Evolutionary conservation across 1,140 invertebrate genomes (phyloP), one percentile per base, ranked within the genome.

Genomic region (Stenopsyche tienmushanensis): DNA sequence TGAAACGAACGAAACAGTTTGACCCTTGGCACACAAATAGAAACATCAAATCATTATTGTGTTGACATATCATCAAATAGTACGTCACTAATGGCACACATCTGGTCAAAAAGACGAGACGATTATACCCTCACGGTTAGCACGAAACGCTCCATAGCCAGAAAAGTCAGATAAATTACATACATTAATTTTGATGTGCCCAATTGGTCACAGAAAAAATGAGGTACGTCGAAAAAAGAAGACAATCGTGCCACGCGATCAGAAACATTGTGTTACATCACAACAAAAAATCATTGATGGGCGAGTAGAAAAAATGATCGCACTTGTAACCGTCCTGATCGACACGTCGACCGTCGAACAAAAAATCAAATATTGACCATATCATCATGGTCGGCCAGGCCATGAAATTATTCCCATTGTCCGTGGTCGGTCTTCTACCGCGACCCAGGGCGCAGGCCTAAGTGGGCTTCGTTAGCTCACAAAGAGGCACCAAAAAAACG

Each of bases 351-450:
- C 17, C 21, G 18, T 18, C 20, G 66, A 67, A 67, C 60, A 67
- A 69, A 69, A 69, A 65, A 62, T 63, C 63, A 69, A 69, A 69
- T 69, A 69, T 69, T 69, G 67, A 69, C 67, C 63, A 50, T 64
- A 69, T 69, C 67, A 69, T 69, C 62, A 45, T 68, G 54, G 34
- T 24, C 24, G 41, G 54, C 53, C 13, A 44, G 24, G 45, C 53
- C 66, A 52, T 64, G 66, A 65, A 68, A 68, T 68, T 54, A 42
- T 57, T 59, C 49, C 50, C 57, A 68, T 68, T 68, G 66, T 64
- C 44, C 47, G 42, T 20, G 66, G 41, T 42, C 50, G 39, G 34
- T 60, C 64, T n/a, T n/a, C n/a, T n/a, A n/a, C n/a, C 52, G 52
- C 25, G 18, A 65, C 24, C 13, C 63, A 47, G 41, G 54, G 24